Conservation (phyloP, 1,140 invertebrate genomes). For the Andricus grossulariae region DNA sequence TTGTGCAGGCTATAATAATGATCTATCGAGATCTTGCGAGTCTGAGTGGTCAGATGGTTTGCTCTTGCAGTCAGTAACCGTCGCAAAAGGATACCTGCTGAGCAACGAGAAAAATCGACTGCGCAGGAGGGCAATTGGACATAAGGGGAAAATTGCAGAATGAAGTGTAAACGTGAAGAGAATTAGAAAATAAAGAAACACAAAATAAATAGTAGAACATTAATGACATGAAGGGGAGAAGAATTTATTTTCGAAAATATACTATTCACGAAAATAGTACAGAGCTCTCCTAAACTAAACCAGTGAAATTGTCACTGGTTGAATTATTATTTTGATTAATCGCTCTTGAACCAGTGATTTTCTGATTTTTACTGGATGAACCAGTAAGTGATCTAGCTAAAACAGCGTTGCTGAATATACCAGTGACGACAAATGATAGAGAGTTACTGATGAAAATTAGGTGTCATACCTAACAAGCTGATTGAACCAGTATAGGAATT, state of each 20-base stretch:
- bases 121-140: neutral
- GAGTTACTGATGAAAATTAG: neutral
- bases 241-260: neutral
- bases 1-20: neutral
- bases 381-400: too few species aligned
- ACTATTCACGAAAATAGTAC: neutral
- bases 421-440: too few species aligned
- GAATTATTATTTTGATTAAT: too few species aligned
- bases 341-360: too few species aligned
- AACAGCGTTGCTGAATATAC: too few species aligned
- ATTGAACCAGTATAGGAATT: neutral
- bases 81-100: neutral
- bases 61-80: neutral
- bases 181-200: neutral
- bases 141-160: neutral
- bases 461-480: neutral
- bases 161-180: neutral
- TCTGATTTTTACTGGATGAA: neutral
- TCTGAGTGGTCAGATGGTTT: neutral
- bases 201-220: neutral
- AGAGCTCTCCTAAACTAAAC: too few species aligned
- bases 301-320: too few species aligned
- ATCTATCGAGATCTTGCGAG: conserved; percentile 12
- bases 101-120: neutral
- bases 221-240: neutral